These are phyloP conservation scores for Trichacis sp. DNA, from an alignment of 2,888 invertebrate species.

Conservation along the genomic window DNA sequence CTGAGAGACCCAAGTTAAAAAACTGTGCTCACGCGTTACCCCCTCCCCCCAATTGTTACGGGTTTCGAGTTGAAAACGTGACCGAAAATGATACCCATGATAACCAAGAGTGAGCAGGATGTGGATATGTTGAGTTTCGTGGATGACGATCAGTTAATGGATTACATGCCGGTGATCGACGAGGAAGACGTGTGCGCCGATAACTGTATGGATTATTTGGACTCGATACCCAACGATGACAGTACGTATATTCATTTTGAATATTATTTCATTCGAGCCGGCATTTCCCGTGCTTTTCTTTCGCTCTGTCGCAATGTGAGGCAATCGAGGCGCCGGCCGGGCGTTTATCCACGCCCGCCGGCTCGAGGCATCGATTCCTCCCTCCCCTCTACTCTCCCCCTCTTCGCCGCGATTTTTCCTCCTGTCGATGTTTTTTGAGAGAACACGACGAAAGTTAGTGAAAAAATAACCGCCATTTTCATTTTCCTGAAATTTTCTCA, in stretches of 20 bases:
- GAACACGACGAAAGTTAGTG: no score
- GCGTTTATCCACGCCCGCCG: not conserved
- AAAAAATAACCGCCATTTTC: no score
- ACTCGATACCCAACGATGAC: not conserved
- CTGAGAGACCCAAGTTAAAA: no score
- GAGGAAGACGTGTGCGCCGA: not conserved
- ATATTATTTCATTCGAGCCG: not conserved
- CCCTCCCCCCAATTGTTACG: no score
- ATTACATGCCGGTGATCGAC: not conserved
- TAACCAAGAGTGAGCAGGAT: not conserved
- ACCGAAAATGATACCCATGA: not conserved
- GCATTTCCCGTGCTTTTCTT: no score
- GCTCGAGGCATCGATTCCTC: no score
- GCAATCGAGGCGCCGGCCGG: conserved; percentile 2
- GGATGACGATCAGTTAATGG: not conserved
- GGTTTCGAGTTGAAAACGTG: no score
- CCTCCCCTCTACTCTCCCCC: not conserved
- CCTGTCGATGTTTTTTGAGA: not conserved
- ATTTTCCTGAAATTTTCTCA: no score
- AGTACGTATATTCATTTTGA: no score
- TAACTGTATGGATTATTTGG: not conserved
- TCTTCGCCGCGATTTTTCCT: not conserved
- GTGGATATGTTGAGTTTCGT: not conserved
- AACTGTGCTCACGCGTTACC: no score
- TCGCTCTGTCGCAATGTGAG: not conserved